Percentiles rank a stretch among this genome's conserved stretches.
These are phyloP conservation scores for Glaucopsyche alexis DNA, from an alignment of 2,888 invertebrate genomes.

Conservation along the genomic window DNA sequence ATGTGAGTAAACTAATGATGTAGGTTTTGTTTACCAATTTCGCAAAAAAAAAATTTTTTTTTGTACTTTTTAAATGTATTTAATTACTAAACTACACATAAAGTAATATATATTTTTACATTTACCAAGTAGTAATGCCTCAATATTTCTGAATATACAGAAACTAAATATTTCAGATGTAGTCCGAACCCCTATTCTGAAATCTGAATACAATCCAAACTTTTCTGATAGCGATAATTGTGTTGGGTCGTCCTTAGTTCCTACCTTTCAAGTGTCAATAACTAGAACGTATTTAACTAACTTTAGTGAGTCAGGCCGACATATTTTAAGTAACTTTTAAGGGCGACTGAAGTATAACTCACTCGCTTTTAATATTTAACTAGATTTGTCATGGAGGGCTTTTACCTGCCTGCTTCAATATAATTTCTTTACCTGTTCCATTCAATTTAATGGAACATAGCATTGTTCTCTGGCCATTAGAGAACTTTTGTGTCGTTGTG, in stretches of 20 bases:
- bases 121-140: too few species aligned
- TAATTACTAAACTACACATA: too few species aligned
- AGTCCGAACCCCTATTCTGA: too few species aligned
- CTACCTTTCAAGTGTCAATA: background rate
- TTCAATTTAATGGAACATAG: slow-evolving; percentile 15
- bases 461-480: slow-evolving; percentile 9
- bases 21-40: too few species aligned
- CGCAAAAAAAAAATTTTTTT: too few species aligned
- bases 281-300: background rate
- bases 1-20: too few species aligned
- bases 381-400: slow-evolving; percentile 8
- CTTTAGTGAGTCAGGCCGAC: background rate
- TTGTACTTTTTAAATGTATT: too few species aligned
- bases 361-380: slow-evolving; percentile 21
- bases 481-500: slow-evolving; percentile 18
- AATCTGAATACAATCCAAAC: too few species aligned
- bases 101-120: too few species aligned
- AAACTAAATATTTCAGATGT: too few species aligned
- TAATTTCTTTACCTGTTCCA: slow-evolving; percentile 13
- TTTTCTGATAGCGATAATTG: too few species aligned
- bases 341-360: background rate
- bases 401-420: slow-evolving; percentile 23
- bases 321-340: slow-evolving; percentile 7
- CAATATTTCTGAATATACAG: too few species aligned
- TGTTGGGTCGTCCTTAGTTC: background rate